Conservation (phyloP, 2,113 vertebrate genomes). For the Leuciscus idus region DNA sequence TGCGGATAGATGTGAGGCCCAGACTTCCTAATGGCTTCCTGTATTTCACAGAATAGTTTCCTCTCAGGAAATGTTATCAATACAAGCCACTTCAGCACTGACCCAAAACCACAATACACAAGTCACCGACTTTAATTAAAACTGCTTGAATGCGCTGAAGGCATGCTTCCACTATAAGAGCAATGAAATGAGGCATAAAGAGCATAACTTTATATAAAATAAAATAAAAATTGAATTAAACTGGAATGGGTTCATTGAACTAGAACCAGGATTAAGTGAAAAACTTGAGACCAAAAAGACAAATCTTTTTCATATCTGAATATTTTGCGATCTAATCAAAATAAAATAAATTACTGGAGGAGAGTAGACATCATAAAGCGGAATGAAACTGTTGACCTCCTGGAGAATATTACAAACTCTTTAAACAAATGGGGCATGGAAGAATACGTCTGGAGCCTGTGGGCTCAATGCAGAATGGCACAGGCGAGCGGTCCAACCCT, state of each 20-base stretch:
- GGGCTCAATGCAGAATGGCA: conserved; percentile 42
- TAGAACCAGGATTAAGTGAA: background rate
- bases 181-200: conserved; percentile 8
- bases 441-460: conserved; percentile 21
- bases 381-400: background rate
- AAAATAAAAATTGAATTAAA: background rate
- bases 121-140: conserved; percentile 61
- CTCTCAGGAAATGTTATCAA: conserved; percentile 76
- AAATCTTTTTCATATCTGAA: background rate
- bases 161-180: conserved; percentile 1
- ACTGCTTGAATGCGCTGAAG: conserved; percentile 30
- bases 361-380: background rate
- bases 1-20: conserved; percentile 68
- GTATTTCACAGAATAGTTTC: conserved; percentile 79
- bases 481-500: conserved; percentile 57
- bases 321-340: background rate
- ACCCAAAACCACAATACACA: conserved; percentile 53
- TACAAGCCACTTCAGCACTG: conserved; percentile 54
- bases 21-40: conserved; percentile 80
- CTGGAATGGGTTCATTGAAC: conserved; percentile 12
- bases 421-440: conserved; percentile 1
- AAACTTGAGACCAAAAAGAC: background rate
- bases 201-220: conserved; percentile 9
- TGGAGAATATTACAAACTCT: conserved; percentile 23
- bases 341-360: background rate